phyloP scores from a whole-genome alignment of 2,797 vertebrate genomes.

The Enteromius fasciolatus region DNA sequence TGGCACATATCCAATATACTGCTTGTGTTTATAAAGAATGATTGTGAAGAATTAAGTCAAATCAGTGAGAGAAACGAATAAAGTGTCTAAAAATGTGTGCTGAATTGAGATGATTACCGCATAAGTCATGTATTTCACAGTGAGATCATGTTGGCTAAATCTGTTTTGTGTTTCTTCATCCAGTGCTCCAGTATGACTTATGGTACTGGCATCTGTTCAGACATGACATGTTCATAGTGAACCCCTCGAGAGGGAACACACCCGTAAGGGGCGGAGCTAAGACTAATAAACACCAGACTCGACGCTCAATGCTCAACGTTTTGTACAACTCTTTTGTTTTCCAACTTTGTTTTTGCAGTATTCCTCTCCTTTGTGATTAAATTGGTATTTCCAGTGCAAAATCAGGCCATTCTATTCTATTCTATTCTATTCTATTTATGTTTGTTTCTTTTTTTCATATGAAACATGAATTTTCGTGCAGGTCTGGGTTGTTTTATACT shows the following conservation, averaged over 20 bases:
- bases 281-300: conserved; percentile 45
- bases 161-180: conserved; percentile 32
- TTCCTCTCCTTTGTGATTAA: neutral
- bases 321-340: neutral
- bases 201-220: conserved; percentile 33
- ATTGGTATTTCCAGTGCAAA: neutral
- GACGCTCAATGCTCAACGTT: neutral
- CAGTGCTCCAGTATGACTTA: conserved; percentile 25
- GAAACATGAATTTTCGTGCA: neutral
- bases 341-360: neutral
- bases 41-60: conserved; percentile 9
- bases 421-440: neutral
- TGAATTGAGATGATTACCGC: conserved; percentile 27
- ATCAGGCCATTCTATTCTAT: neutral
- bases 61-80: neutral
- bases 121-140: conserved; percentile 31
- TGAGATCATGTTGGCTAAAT: conserved; percentile 41
- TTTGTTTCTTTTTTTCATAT: neutral
- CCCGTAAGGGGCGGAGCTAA: conserved; percentile 13
- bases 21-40: conserved; percentile 19
- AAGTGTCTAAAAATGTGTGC: conserved; percentile 18
- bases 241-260: conserved; percentile 34
- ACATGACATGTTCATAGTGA: conserved; percentile 35
- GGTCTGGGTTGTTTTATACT: neutral
- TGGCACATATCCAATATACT: neutral